Evolutionary conservation across 2,113 vertebrate species (phyloP).

Genomic region (Lepidothrix coronata): DNA sequence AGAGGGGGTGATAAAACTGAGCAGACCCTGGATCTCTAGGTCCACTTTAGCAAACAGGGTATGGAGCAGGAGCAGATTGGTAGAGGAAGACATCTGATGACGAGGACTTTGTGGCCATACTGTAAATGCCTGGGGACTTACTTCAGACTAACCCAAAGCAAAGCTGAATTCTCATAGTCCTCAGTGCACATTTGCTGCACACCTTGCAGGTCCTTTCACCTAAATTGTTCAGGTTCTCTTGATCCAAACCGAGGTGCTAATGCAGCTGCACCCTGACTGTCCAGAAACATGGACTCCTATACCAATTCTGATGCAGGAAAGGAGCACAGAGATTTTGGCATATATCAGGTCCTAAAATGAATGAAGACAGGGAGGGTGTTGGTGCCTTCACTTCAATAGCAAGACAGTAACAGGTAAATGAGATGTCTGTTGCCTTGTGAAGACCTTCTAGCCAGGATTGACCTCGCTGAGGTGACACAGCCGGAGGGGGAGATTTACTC

Average conservation of each 20-base stretch:
- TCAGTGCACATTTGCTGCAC: neutral
- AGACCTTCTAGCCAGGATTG: neutral
- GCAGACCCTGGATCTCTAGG: accelerated
- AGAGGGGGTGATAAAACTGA: neutral
- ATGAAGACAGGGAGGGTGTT: neutral
- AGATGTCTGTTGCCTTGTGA: neutral
- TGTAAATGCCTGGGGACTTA: neutral
- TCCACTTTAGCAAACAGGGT: neutral
- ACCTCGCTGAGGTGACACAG: neutral
- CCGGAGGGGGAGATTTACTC: neutral
- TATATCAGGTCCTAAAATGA: neutral
- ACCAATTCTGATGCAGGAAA: neutral
- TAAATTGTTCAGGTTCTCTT: neutral
- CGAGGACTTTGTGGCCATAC: neutral
- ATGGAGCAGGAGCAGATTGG: neutral
- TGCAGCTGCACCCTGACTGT: neutral
- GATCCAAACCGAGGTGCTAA: neutral
- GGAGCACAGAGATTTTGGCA: neutral
- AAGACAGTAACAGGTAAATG: neutral
- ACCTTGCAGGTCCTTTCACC: neutral
- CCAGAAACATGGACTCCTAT: neutral
- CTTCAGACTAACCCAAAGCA: neutral
- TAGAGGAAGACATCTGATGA: neutral
- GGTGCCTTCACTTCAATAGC: neutral
- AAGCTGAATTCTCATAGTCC: neutral